Base-by-base conservation (phyloP, 1,140 invertebrate species). In the Vollenhovia emeryi region DNA sequence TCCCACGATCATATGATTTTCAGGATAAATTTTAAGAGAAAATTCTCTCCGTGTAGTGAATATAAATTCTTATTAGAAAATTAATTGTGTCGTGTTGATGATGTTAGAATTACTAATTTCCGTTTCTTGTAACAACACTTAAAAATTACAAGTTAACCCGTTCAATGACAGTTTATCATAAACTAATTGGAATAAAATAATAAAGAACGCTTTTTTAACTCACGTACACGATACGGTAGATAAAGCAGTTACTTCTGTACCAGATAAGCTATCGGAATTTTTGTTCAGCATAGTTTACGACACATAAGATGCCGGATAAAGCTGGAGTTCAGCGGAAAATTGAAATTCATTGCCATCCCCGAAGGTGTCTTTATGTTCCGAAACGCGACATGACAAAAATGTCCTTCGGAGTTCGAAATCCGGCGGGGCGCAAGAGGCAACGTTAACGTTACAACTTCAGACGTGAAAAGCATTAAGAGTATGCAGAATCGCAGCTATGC, bases 401-500 rank as follows among this genome's bases (percentile, higher is more conserved):
- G 40, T 60, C n/a, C 27, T 33, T 18, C 45, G 30, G 9, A 57
- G 55, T 79, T 69, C 33, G 57, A 68, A 86, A 87, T 64, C 43
- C 84, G 52, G 24, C 30, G 21, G 3, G 48, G 60, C n/a, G 15
- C n/a, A n/a, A 52, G 76, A 48, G 24, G 75, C 69, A 69, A 86
- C 52, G 69, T 62, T 60, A 50, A 33, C 36, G 24, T 85, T 82
- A 52, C 50, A 60, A 85, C 50, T 74, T 64, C 21, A 69, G 62
- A 86, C 55, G 62, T 64, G 84, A 69, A 82, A 50, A 60, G 62
- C 84, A 85, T 86, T 86, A 87, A 75, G 79, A 83, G 36, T 75
- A 71, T 60, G 62, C 68, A 69, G 21, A 87, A 64, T 84, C 52
- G 0, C 68, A 64, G 30, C 9, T 9, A 27, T 27, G 55, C 59